These are phyloP conservation scores for Theretra japonica DNA, from an alignment of 2,888 invertebrate genomes.

Conservation along the genomic window DNA sequence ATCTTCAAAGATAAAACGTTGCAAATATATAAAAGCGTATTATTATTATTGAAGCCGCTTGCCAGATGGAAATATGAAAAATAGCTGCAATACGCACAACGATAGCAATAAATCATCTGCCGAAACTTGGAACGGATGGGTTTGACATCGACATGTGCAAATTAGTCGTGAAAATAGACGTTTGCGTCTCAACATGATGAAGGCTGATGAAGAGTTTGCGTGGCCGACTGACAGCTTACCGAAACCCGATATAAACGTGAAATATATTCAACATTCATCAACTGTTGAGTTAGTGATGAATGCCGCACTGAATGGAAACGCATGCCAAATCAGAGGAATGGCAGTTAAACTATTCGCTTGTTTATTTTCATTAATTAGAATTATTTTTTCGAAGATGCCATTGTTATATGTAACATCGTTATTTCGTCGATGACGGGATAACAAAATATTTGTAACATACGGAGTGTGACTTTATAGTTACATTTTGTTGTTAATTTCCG, in stretches of 20 bases:
- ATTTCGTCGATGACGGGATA: too few relatives aligned
- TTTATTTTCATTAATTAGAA: neutral
- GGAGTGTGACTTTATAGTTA: neutral
- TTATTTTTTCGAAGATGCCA: too few relatives aligned
- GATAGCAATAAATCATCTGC: constrained; percentile 46
- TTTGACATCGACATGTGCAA: constrained; percentile 38
- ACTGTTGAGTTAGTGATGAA: neutral
- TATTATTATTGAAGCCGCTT: constrained; percentile 14
- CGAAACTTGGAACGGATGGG: constrained; percentile 30
- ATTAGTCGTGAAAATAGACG: constrained; percentile 28
- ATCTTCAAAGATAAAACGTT: neutral
- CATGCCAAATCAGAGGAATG: neutral
- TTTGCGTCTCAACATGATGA: constrained; percentile 28
- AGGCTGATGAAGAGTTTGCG: constrained; percentile 22
- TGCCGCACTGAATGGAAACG: neutral
- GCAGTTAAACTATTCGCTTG: too few relatives aligned
- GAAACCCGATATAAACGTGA: constrained; percentile 4
- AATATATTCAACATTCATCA: neutral
- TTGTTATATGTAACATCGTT: neutral
- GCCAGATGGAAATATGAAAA: constrained; percentile 26
- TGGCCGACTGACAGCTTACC: constrained; percentile 6
- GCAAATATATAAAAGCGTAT: constrained; percentile 11
- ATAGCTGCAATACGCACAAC: constrained; percentile 30
- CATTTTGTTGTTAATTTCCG: neutral
- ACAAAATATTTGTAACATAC: too few relatives aligned